Conservation (phyloP, 2,888 invertebrate genomes). For the Parelbella ahira region DNA sequence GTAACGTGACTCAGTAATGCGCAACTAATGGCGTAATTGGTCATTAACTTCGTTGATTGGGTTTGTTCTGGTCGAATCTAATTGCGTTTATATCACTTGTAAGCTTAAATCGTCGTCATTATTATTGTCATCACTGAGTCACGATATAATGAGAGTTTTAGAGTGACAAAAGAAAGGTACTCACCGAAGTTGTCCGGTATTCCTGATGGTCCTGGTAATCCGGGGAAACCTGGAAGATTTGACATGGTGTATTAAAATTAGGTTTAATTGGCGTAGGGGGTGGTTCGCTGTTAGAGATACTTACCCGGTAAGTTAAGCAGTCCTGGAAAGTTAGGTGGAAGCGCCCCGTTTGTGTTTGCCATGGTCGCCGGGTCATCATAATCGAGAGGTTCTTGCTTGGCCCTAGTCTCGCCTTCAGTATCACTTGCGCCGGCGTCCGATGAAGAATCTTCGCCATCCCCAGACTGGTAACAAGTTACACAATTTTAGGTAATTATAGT, state of each 20-base stretch:
- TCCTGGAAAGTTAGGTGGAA: slow-evolving; percentile 88
- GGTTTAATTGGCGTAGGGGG: not conserved
- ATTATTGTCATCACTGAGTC: slow-evolving; percentile 48
- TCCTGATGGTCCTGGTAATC: slow-evolving; percentile 91
- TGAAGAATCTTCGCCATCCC: slow-evolving; percentile 90
- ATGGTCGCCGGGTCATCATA: slow-evolving; percentile 84
- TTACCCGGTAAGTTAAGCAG: slow-evolving; percentile 88
- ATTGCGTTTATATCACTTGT: slow-evolving; percentile 40
- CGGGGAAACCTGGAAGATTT: slow-evolving; percentile 82
- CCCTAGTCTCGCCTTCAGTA: slow-evolving; percentile 81
- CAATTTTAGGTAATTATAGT: too few species aligned
- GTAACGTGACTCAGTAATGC: slow-evolving; percentile 65
- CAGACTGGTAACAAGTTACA: slow-evolving; percentile 33
- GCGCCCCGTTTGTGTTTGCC: slow-evolving; percentile 82
- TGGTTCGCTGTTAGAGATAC: too few species aligned
- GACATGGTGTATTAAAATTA: slow-evolving; percentile 9
- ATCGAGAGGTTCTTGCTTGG: slow-evolving; percentile 88
- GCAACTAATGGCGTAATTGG: slow-evolving; percentile 56
- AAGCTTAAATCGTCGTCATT: slow-evolving; percentile 35
- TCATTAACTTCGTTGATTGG: slow-evolving; percentile 46
- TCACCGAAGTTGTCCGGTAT: slow-evolving; percentile 93
- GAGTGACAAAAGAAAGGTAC: slow-evolving; percentile 54
- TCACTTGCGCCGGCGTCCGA: slow-evolving; percentile 91
- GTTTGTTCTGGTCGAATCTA: slow-evolving; percentile 43
- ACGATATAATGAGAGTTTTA: slow-evolving; percentile 39